Percentiles rank a stretch among this genome's conserved stretches.
phyloP scores from a whole-genome alignment of 2,888 invertebrate species.

The Lepeophtheirus nordmannii region DNA sequence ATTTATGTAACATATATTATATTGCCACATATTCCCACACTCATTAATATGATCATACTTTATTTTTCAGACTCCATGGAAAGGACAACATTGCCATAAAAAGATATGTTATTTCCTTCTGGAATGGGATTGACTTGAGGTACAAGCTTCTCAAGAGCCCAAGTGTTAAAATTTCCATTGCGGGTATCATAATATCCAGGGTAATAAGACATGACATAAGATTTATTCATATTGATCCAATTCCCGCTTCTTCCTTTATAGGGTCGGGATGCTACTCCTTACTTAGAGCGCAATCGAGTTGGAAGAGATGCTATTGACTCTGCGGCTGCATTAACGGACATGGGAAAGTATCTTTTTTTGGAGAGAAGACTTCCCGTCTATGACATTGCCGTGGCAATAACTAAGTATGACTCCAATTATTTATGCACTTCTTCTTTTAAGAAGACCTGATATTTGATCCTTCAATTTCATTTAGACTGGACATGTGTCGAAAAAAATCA shows the following conservation, averaged over 20 bases:
- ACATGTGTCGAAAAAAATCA: conserved; percentile 23
- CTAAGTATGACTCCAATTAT: conserved; percentile 56
- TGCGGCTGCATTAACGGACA: conserved; percentile 81
- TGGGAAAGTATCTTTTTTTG: conserved; percentile 91
- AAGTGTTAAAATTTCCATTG: conserved; percentile 78
- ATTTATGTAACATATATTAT: no score
- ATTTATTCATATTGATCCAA: neutral
- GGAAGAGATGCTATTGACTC: conserved; percentile 87
- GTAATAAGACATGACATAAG: conserved; percentile 42
- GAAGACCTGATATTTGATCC: neutral
- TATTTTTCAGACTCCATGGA: conserved; percentile 47
- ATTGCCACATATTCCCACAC: no score
- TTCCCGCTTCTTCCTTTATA: conserved; percentile 33
- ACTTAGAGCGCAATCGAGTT: conserved; percentile 78
- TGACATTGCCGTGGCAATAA: conserved; percentile 86
- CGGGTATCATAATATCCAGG: conserved; percentile 85
- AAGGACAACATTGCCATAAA: conserved; percentile 70
- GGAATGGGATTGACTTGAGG: conserved; percentile 84
- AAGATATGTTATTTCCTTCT: conserved; percentile 82
- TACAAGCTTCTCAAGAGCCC: conserved; percentile 82
- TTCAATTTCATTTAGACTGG: conserved; percentile 5
- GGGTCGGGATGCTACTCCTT: conserved; percentile 88
- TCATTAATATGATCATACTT: no score
- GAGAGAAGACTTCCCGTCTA: conserved; percentile 84
- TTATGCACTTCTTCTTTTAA: neutral